These are phyloP conservation scores for Seriola rivoliana DNA, from an alignment of 2,113 vertebrate species.

Conservation along the genomic window DNA sequence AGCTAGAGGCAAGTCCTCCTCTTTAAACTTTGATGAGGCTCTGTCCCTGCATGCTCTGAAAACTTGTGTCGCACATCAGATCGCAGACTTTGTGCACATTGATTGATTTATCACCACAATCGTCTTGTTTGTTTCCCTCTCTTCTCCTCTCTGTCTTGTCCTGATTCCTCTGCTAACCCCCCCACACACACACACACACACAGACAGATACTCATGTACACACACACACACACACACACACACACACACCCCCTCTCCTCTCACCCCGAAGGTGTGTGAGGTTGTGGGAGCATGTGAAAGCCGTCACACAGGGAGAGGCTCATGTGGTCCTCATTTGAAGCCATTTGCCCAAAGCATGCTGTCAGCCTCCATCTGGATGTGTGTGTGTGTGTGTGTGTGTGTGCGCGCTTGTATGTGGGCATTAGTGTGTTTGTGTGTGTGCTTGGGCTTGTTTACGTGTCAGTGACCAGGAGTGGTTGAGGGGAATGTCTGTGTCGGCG, in stretches of 20 bases:
- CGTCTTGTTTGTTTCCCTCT: neutral
- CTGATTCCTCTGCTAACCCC: neutral
- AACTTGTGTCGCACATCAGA: neutral
- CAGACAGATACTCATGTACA: slow-evolving; percentile 19
- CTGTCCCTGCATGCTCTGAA: neutral
- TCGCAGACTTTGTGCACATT: neutral
- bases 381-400: slow-evolving; percentile 53
- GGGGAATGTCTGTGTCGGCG: slow-evolving; percentile 62
- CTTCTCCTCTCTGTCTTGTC: slow-evolving; percentile 7
- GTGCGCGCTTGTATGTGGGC: slow-evolving; percentile 27
- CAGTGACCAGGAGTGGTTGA: slow-evolving; percentile 75
- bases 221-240: slow-evolving; percentile 32
- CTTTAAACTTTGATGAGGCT: neutral
- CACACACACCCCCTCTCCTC: slow-evolving; percentile 44
- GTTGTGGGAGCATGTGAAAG: slow-evolving; percentile 79
- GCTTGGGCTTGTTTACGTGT: slow-evolving; percentile 74
- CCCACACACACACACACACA: slow-evolving; percentile 29
- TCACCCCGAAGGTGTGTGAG: slow-evolving; percentile 71
- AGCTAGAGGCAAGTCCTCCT: no score
- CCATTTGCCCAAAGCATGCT: slow-evolving; percentile 79
- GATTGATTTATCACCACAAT: neutral
- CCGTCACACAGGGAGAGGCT: slow-evolving; percentile 74
- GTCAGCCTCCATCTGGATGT: slow-evolving; percentile 83
- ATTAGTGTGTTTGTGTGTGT: slow-evolving; percentile 6
- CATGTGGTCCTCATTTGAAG: slow-evolving; percentile 83